Evolutionary conservation across 2,113 vertebrate genomes (phyloP).

Genomic region (Apodemus speciosus): DNA sequence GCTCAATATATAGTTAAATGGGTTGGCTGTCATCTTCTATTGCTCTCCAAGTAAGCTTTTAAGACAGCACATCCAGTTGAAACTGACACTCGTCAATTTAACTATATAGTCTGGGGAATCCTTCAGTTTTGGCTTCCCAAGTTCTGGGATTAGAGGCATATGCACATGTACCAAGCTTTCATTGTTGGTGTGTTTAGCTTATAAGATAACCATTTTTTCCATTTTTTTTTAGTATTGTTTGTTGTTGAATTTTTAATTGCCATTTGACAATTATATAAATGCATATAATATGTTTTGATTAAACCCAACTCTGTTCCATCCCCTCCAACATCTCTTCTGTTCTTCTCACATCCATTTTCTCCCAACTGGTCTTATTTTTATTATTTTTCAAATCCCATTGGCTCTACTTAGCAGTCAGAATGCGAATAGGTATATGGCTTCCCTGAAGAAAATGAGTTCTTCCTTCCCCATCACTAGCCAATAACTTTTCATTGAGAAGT

Average conservation of each 20-base stretch:
- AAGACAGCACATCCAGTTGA: background rate
- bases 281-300: background rate
- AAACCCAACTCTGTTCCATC: background rate
- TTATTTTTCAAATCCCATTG: background rate
- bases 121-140: background rate
- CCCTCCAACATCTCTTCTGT: no score
- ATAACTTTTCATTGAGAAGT: background rate
- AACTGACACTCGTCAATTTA: background rate
- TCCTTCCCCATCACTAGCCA: background rate
- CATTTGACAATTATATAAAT: background rate
- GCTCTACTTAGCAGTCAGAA: background rate
- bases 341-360: background rate
- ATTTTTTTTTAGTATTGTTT: background rate
- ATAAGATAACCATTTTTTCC: background rate
- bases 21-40: background rate
- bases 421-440: no score
- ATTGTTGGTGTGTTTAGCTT: background rate
- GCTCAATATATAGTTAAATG: background rate
- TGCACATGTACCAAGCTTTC: no score
- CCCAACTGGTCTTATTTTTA: background rate
- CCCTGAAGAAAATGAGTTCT: background rate
- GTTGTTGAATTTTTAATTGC: background rate
- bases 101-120: background rate
- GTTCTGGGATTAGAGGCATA: background rate
- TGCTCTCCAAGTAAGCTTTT: background rate